Conservation (phyloP, 2,888 invertebrate genomes). For the Drosophila eohydei region DNA sequence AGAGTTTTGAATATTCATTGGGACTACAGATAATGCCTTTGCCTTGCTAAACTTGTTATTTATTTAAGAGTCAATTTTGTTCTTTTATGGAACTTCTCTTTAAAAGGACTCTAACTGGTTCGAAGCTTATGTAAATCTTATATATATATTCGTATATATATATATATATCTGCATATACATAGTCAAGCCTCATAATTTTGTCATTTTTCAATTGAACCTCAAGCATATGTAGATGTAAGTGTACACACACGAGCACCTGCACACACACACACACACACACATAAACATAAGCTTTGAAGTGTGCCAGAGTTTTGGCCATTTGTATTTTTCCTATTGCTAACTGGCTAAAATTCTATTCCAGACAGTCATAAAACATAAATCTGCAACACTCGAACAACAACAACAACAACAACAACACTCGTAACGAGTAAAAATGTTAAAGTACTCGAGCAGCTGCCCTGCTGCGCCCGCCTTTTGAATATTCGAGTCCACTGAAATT, state of each 20-base stretch:
- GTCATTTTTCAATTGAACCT: slow-evolving; percentile 30
- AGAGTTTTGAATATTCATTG: slow-evolving; percentile 6
- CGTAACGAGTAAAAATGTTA: slow-evolving; percentile 49
- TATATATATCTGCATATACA: not conserved
- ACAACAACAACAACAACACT: slow-evolving; percentile 30
- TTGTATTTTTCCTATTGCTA: slow-evolving; percentile 19
- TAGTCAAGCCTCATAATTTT: slow-evolving; percentile 19
- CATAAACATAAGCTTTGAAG: slow-evolving; percentile 23
- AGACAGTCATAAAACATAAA: slow-evolving; percentile 68
- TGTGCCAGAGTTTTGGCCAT: slow-evolving; percentile 12
- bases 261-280: not conserved
- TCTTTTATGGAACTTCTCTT: not conserved
- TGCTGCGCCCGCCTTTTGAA: not conserved
- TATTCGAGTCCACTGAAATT: slow-evolving; percentile 19
- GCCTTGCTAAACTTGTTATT: not conserved
- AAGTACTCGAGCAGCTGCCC: slow-evolving; percentile 20
- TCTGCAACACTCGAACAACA: slow-evolving; percentile 51
- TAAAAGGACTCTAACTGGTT: not conserved
- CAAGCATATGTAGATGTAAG: slow-evolving; percentile 8
- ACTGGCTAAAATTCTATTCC: slow-evolving; percentile 32
- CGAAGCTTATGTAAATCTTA: slow-evolving; percentile 4
- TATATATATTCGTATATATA: not conserved
- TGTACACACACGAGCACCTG: slow-evolving; percentile 4
- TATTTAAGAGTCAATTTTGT: not conserved
- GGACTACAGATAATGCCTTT: not conserved